These are phyloP conservation scores for Spea multiplicata DNA, from an alignment of 2,113 vertebrate species.

Conservation along the genomic window DNA sequence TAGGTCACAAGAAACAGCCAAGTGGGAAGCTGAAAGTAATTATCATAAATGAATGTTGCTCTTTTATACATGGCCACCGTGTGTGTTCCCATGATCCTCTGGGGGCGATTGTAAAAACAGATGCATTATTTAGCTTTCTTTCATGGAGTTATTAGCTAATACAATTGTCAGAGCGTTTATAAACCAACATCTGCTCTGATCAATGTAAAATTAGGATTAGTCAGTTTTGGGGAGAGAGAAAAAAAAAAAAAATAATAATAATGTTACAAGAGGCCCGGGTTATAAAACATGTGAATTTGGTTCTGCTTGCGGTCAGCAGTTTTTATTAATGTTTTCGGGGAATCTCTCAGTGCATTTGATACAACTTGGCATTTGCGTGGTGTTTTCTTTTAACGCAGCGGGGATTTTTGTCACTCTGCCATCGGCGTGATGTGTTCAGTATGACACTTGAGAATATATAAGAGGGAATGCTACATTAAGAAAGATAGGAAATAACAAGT, in stretches of 20 bases:
- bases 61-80: slow-evolving; percentile 83
- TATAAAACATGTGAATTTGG: slow-evolving; percentile 31
- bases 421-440: slow-evolving; percentile 23
- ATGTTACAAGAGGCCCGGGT: slow-evolving; percentile 19
- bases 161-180: slow-evolving; percentile 77
- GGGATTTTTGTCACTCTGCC: slow-evolving; percentile 42
- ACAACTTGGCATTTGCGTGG: slow-evolving; percentile 23
- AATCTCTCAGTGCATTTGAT: slow-evolving; percentile 39
- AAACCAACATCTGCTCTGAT: slow-evolving; percentile 74
- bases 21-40: slow-evolving; percentile 86
- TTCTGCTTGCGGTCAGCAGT: slow-evolving; percentile 29
- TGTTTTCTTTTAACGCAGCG: slow-evolving; percentile 46
- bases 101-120: slow-evolving; percentile 80
- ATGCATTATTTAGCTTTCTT: slow-evolving; percentile 79
- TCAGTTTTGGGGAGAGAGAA: slow-evolving; percentile 47
- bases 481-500: slow-evolving; percentile 41
- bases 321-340: slow-evolving; percentile 28
- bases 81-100: slow-evolving; percentile 83
- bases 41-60: slow-evolving; percentile 86
- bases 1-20: slow-evolving; percentile 82
- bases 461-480: slow-evolving; percentile 22
- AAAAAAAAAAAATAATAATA: slow-evolving; percentile 23
- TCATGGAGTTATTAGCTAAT: slow-evolving; percentile 78
- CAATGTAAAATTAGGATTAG: slow-evolving; percentile 69
- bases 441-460: slow-evolving; percentile 25